Conservation (phyloP, 1,140 invertebrate species). For the Helicoverpa zea region DNA sequence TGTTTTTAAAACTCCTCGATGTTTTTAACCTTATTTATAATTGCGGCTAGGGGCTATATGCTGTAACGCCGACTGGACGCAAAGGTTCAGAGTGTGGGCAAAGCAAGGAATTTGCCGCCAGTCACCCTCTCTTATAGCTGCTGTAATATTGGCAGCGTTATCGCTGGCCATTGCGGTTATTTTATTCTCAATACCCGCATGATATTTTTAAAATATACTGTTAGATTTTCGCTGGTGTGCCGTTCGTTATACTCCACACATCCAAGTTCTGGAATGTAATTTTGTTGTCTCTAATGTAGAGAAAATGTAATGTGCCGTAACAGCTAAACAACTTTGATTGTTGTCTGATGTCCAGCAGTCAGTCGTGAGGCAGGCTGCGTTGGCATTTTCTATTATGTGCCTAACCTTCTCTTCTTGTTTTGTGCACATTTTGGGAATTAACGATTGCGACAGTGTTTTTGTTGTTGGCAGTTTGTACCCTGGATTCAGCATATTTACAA, state of each 20-base stretch:
- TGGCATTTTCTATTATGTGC: not conserved
- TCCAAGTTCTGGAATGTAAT: constrained; percentile 51
- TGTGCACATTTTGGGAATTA: constrained; percentile 6
- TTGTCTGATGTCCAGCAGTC: too few relatives aligned
- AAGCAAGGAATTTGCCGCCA: constrained; percentile 39
- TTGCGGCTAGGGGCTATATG: not conserved
- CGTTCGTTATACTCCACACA: constrained; percentile 19
- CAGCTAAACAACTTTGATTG: constrained; percentile 54
- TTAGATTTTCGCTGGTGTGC: too few relatives aligned
- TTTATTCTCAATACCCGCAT: constrained; percentile 36
- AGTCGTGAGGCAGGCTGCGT: too few relatives aligned
- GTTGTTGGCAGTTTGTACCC: not conserved
- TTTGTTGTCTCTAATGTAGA: constrained; percentile 44
- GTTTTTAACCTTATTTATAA: constrained; percentile 7
- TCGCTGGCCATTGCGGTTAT: constrained; percentile 38
- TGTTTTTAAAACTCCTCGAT: constrained; percentile 35
- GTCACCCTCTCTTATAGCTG: constrained; percentile 25
- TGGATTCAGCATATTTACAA: constrained; percentile 7
- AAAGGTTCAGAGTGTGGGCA: constrained; percentile 24
- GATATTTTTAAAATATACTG: not conserved
- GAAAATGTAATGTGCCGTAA: constrained; percentile 66
- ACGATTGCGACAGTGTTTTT: constrained; percentile 1
- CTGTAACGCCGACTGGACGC: not conserved
- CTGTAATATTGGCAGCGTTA: constrained; percentile 41
- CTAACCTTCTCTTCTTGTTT: constrained; percentile 12